Evolutionary conservation across 1,140 invertebrate genomes (phyloP), one percentile per base, ranked within the genome.

Genomic region (Halictus rubicundus): DNA sequence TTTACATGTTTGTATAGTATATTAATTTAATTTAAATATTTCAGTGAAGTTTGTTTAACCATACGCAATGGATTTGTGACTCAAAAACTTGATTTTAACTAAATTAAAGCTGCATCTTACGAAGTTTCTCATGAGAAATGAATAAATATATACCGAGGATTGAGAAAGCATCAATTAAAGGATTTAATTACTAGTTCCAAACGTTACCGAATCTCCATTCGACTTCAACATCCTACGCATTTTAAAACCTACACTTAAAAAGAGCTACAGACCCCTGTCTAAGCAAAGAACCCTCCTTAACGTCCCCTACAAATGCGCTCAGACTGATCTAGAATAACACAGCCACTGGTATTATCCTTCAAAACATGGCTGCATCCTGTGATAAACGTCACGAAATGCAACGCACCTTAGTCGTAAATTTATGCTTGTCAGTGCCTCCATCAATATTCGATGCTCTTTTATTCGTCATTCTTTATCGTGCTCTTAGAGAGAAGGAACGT

Each of bases 261-360:
- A n/a, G 2, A 52, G 25, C 14, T 52, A 59, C 39, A 59, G 52
- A 46, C 19, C 63, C 66, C 27, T 68, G 60, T 79, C n/a, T 42
- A 60, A 61, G 54, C 42, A 42, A 37, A 32, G 32, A 27, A 46
- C 39, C 23, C 32, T 16, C 61, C 60, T 79, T 65, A 80, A 19
- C 25, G 25, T 27, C 32, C 52, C 54, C 12, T 46, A 52, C 42
- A 23, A 64, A 71, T 25, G 61, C 72, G 69, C 71, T 46, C 46
- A 59, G 46, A 5, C 80, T 54, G 74, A 27, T 74, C 64, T 69
- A 49, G n/a, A 27, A 57, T 63, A 63, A 42, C 65, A 27, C 65
- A 54, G 63, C 52, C 81, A 63, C 72, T 78, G 70, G 69, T 61
- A 82, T 76, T 82, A 76, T 84, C 60, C 68, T 76, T 57, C 9